Base-by-base conservation (phyloP, 2,797 vertebrate species). In the Brachymystax lenok region DNA sequence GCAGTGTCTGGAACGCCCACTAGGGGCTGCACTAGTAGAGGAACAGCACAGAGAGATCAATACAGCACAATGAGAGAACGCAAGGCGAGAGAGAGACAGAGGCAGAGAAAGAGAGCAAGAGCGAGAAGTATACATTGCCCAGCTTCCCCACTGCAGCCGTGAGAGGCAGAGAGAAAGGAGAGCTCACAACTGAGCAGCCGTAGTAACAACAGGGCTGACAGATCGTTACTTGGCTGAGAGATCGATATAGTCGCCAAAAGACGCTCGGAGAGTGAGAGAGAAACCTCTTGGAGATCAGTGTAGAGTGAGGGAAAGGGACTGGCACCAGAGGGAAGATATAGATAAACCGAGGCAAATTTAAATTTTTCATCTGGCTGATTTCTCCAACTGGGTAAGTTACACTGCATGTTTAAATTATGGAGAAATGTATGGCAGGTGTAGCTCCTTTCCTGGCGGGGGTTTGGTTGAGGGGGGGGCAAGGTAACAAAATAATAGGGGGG, bases 21-120 rank as follows among this genome's bases (percentile, higher is more conserved):
- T 94, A 95, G 94, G 90, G 95, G 94, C 89, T 91, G 91, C 92
- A 91, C 86, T 77, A 90, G 88, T 80, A 87, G 88, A 92, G 88
- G 30, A 69, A 64, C 71, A 79, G 83, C 73, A 19, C 59, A 24
- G 81, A 75, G 80, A 75, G 88, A 93, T 93, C 88, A 90, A 89
- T 93, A 91, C 85, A 86, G 81, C 74, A 73, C 76, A 74, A 80
- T 83, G 81, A 78, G 78, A 76, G 76, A 75, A 76, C 68, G 69
- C 83, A 70, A 52, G 76, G 75, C 78, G 84, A 21, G 82, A 77
- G 83, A 71, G 85, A 24, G 79, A 24, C 83, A 75, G 81, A 81
- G 84, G 54, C 83, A 86, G 80, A 88, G 77, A 82, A 85, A 83
- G 56, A 68, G 80, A 85, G 85, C 84, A 75, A 69, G 71, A 68